Evolutionary conservation across 2,888 invertebrate genomes (phyloP).

Genomic region (Ptilodon capucinus): DNA sequence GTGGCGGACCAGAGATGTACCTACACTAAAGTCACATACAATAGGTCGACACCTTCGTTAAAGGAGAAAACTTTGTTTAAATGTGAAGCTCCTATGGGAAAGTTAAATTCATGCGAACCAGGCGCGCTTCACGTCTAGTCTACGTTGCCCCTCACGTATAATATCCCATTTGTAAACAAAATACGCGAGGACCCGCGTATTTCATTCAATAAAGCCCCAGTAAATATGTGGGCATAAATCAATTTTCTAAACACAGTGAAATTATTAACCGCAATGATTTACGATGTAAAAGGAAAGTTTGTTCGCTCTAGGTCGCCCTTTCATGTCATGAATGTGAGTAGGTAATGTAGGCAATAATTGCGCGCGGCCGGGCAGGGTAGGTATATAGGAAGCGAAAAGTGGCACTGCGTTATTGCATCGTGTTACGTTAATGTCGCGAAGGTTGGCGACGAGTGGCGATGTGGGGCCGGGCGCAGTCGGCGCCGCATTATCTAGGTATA

Average conservation of each 20-base stretch:
- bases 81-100: not conserved
- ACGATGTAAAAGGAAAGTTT: constrained; percentile 54
- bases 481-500: constrained; percentile 76
- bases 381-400: constrained; percentile 61
- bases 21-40: not conserved
- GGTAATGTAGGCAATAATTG: constrained; percentile 46
- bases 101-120: not conserved
- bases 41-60: not conserved
- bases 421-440: constrained; percentile 65
- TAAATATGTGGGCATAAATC: constrained; percentile 70
- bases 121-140: not conserved
- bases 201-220: constrained; percentile 59
- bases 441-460: constrained; percentile 40
- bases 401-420: constrained; percentile 69
- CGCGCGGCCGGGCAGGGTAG: constrained; percentile 32
- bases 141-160: constrained; percentile 6
- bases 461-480: constrained; percentile 59
- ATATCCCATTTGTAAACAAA: constrained; percentile 26
- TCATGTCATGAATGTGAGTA: constrained; percentile 41
- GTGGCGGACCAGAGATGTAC: not conserved
- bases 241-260: constrained; percentile 62
- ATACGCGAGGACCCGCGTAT: constrained; percentile 39
- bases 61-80: not conserved
- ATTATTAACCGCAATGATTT: constrained; percentile 68
- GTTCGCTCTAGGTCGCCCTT: constrained; percentile 41